A percentile compares a stretch with the other conserved stretches of the same genome.
Evolutionary conservation across 1,140 invertebrate genomes (phyloP).

Genomic region (Eumeta japonica): DNA sequence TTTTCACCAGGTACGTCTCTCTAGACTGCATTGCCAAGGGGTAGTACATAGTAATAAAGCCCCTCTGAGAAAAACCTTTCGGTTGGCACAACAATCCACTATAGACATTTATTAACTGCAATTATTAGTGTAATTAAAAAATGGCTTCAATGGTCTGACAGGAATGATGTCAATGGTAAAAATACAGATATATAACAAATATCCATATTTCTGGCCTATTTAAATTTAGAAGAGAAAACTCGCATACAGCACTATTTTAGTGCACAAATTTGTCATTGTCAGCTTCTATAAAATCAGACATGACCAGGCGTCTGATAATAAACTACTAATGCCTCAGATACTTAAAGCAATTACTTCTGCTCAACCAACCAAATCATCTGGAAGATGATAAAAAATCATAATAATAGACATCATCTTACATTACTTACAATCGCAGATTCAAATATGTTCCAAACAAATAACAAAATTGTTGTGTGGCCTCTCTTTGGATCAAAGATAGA

Average conservation of each 20-base stretch:
- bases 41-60: conserved; percentile 3
- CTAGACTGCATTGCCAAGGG: conserved; percentile 12
- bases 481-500: too few relatives aligned
- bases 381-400: too few relatives aligned
- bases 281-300: conserved; percentile 2
- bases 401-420: too few relatives aligned
- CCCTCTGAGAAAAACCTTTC: conserved; percentile 6
- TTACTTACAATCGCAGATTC: too few relatives aligned
- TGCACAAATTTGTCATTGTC: conserved; percentile 3
- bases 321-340: neutral
- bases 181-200: neutral
- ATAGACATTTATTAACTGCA: conserved; percentile 1
- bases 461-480: too few relatives aligned
- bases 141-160: neutral
- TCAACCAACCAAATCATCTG: neutral
- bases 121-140: too few relatives aligned
- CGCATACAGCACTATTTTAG: conserved; percentile 3
- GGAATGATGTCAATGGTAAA: neutral
- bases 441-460: too few relatives aligned
- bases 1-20: conserved; percentile 17
- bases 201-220: conserved; percentile 2
- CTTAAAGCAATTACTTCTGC: conserved; percentile 1
- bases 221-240: conserved; percentile 1
- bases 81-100: conserved; percentile 5
- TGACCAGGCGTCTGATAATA: neutral